These are phyloP conservation scores for Apistogramma diplotaenia DNA, from an alignment of 2,113 vertebrate genomes.

Conservation along the genomic window DNA sequence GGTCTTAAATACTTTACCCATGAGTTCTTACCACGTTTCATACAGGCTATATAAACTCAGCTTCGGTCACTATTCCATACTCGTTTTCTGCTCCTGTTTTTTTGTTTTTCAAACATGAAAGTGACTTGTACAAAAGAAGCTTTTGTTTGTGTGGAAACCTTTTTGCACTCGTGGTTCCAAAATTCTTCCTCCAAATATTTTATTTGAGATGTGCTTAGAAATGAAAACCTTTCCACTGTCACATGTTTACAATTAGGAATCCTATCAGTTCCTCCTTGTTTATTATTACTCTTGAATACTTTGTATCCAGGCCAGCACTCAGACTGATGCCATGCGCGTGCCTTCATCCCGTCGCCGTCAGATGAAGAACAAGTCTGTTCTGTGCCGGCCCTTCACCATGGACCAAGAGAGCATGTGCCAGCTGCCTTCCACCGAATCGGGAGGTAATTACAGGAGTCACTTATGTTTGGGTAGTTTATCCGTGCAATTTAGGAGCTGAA, in stretches of 20 bases:
- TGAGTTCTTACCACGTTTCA: neutral
- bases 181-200: neutral
- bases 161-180: too few species aligned
- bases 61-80: too few species aligned
- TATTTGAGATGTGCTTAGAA: too few species aligned
- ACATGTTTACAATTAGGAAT: accelerated
- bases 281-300: neutral
- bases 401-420: slow-evolving; percentile 91
- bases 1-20: neutral
- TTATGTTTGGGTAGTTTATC: neutral
- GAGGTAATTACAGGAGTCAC: slow-evolving; percentile 61
- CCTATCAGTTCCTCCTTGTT: neutral
- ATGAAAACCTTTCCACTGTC: neutral
- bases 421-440: slow-evolving; percentile 77
- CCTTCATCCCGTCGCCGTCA: slow-evolving; percentile 83
- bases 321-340: slow-evolving; percentile 88
- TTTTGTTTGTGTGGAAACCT: too few species aligned
- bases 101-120: too few species aligned
- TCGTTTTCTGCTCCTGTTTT: too few species aligned
- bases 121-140: too few species aligned
- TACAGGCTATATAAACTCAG: neutral
- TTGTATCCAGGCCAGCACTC: slow-evolving; percentile 87
- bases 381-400: slow-evolving; percentile 93
- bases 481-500: neutral
- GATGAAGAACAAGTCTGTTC: slow-evolving; percentile 95